These are phyloP conservation scores for Acanthopleura granulata DNA, from an alignment of 2,888 invertebrate species.

Conservation along the genomic window DNA sequence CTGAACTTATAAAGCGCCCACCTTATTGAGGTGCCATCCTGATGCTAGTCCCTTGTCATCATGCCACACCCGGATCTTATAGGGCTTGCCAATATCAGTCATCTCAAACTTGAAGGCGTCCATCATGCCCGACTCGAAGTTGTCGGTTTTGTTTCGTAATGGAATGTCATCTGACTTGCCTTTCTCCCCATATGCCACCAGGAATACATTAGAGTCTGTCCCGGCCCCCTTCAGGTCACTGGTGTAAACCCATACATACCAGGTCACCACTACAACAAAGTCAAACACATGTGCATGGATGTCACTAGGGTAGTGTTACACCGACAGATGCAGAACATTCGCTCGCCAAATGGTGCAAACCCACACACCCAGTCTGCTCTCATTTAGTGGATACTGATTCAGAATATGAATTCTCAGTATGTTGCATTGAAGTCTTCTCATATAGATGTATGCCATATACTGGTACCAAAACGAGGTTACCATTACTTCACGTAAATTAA, in stretches of 20 bases:
- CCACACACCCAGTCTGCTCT: background rate
- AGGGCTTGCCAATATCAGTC: slow-evolving; percentile 63
- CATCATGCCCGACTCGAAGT: slow-evolving; percentile 65
- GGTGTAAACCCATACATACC: slow-evolving; percentile 66
- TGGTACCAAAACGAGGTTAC: no score
- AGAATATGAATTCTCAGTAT: background rate
- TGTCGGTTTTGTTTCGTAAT: slow-evolving; percentile 64
- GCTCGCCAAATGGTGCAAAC: background rate
- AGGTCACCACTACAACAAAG: slow-evolving; percentile 56
- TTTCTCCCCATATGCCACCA: slow-evolving; percentile 67
- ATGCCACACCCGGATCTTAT: slow-evolving; percentile 68
- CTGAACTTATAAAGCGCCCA: slow-evolving; percentile 28
- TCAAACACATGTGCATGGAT: background rate
- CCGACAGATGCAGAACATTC: no score
- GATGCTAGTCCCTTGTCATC: slow-evolving; percentile 63
- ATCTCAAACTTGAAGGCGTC: slow-evolving; percentile 66
- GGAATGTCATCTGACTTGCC: slow-evolving; percentile 66
- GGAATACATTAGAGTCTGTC: slow-evolving; percentile 67
- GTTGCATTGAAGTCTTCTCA: background rate
- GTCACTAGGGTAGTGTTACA: background rate
- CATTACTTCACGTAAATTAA: no score
- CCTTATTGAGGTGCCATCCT: slow-evolving; percentile 69
- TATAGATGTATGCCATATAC: background rate
- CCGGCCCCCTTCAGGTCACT: slow-evolving; percentile 64
- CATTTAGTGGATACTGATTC: background rate